Evolutionary conservation across 1,140 invertebrate genomes (phyloP).

Genomic region (Cyrtorhinus lividipennis): DNA sequence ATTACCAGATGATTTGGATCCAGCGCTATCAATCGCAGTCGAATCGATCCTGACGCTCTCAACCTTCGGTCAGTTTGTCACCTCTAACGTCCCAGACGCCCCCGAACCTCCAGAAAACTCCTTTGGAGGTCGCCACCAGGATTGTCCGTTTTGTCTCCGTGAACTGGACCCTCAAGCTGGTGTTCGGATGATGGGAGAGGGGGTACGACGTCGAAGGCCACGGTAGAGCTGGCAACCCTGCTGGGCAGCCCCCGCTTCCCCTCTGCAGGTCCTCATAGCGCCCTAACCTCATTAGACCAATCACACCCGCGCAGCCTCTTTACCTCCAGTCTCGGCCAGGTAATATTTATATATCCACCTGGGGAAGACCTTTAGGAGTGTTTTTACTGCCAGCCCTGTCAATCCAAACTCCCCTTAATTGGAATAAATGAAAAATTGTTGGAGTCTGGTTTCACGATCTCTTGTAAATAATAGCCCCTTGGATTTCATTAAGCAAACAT

Average conservation of each 20-base stretch:
- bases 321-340: background rate
- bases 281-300: slow-evolving; percentile 6
- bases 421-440: slow-evolving; percentile 8
- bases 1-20: too few relatives aligned
- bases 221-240: slow-evolving; percentile 3
- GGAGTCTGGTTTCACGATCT: background rate
- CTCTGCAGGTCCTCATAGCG: background rate
- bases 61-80: background rate
- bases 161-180: background rate
- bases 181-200: background rate
- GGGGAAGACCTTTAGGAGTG: background rate
- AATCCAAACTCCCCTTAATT: background rate
- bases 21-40: background rate
- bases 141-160: background rate
- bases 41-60: background rate
- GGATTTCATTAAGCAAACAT: slow-evolving; percentile 6
- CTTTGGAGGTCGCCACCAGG: background rate
- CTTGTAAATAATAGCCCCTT: background rate
- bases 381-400: slow-evolving; percentile 5
- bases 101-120: background rate
- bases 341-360: background rate
- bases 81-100: background rate
- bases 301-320: slow-evolving; percentile 3
- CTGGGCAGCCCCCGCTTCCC: background rate
- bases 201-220: background rate